phyloP scores from a whole-genome alignment of 1,140 invertebrate genomes.

The Platorchestia sp. region DNA sequence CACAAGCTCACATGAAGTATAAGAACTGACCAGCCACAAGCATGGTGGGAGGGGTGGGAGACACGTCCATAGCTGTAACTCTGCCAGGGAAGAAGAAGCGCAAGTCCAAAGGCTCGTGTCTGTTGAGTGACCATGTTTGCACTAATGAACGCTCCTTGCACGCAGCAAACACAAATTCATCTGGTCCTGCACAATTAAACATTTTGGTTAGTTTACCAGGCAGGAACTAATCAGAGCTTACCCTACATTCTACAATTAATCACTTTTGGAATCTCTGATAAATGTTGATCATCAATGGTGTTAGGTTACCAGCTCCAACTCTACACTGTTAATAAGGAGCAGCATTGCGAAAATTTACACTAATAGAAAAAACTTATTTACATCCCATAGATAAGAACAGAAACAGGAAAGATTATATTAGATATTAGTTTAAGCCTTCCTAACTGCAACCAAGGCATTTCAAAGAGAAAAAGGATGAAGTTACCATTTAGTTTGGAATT shows the following conservation, averaged over 20 bases:
- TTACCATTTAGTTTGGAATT: no score
- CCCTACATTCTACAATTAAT: background rate
- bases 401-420: no score
- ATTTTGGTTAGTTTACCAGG: background rate
- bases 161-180: slow-evolving; percentile 6
- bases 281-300: no score
- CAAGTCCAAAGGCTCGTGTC: background rate
- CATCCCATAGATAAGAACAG: no score
- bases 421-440: no score
- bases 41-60: slow-evolving; percentile 26
- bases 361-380: no score
- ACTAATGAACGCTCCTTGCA: slow-evolving; percentile 40
- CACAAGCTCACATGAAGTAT: background rate
- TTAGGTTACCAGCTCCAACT: no score
- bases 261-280: no score
- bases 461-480: no score
- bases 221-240: background rate
- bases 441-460: no score
- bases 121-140: background rate
- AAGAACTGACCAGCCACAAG: slow-evolving; percentile 20
- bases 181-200: slow-evolving; percentile 18
- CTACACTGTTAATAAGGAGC: no score
- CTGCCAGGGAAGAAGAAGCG: slow-evolving; percentile 15
- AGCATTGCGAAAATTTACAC: no score
- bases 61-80: slow-evolving; percentile 27